phyloP scores from a whole-genome alignment of 2,797 vertebrate species.

The Neolamprologus multifasciatus region DNA sequence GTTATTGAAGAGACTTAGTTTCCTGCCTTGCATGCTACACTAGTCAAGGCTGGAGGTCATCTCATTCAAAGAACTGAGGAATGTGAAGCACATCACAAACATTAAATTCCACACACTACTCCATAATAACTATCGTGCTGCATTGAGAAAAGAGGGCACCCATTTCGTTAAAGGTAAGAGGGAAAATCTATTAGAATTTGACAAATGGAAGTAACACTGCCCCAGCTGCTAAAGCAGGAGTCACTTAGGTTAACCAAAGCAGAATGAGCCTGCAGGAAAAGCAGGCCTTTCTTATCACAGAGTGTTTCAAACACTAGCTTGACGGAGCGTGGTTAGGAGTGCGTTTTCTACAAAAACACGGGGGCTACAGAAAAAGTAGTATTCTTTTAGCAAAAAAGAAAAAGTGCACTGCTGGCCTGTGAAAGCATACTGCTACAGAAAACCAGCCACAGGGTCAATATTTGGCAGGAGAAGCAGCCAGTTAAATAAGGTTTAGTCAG shows the following conservation, averaged over 20 bases:
- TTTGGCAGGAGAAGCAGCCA: slow-evolving; percentile 16
- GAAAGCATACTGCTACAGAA: not conserved
- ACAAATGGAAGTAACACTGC: not conserved
- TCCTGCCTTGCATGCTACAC: slow-evolving; percentile 50
- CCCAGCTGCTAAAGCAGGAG: not conserved
- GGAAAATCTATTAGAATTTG: not conserved
- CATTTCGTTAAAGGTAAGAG: slow-evolving; percentile 29
- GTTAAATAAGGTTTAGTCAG: slow-evolving; percentile 26
- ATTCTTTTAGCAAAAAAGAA: not conserved
- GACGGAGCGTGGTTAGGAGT: not conserved
- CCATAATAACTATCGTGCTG: slow-evolving; percentile 12
- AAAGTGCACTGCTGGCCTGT: not conserved
- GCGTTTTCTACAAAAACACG: not conserved
- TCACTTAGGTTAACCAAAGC: not conserved
- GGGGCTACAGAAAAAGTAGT: not conserved
- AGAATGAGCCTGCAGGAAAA: not conserved
- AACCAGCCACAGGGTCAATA: slow-evolving; percentile 9
- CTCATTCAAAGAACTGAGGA: slow-evolving; percentile 56
- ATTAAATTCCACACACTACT: slow-evolving; percentile 13
- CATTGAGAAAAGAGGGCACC: slow-evolving; percentile 11
- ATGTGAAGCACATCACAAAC: slow-evolving; percentile 48
- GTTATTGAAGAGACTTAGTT: slow-evolving; percentile 43
- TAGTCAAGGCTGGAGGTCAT: slow-evolving; percentile 59
- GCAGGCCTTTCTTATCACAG: not conserved
- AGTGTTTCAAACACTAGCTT: not conserved